Base-by-base conservation (phyloP, 2,797 vertebrate genomes). In the Manis javanica region DNA sequence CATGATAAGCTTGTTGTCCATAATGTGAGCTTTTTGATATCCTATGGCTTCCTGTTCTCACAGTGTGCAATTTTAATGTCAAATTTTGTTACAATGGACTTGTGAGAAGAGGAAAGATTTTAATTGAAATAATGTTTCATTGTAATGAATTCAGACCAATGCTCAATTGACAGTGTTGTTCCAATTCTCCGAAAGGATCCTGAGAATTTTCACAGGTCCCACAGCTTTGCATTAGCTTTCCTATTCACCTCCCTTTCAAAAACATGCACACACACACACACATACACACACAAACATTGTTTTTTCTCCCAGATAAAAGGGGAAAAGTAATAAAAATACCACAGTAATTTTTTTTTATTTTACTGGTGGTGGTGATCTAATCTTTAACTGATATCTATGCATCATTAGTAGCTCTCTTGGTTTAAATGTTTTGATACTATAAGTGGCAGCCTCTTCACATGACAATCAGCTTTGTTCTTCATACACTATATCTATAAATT, bases 111-210 rank as follows among this genome's bases (percentile, higher is more conserved):
- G 24, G 14, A 75, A 57, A 49, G 72, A 34, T 24, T 31, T 72
- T 61, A 57, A 59, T 14, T 66, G 59, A 51, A 81, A 46, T 68
- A 93, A 66, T 37, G 90, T 59, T 71, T 93, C 29, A 64, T 31
- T 55, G 18, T 7, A 83, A 82, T 75, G 18, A 68, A 42, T 14
- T 72, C 23, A 72, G 18, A 4, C 5, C 18, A n/a, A 72, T 2
- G 16, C 23, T 59, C 79, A 86, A 51, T 1, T 34, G 19, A 46
- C 8, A 57, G 31, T 24, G 2, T 18, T 71, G 6, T 39, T 78
- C 14, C 21, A 8, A 46, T 46, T 46, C 46, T 46, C 10, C 11
- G 49, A 46, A 37, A 86, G 26, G n/a, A 61, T 3, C n/a, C 61
- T 81, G 34, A 84, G 23, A 77, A 37, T 51, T 64, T 55, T 55